These are phyloP conservation scores for Scomber scombrus DNA, from an alignment of 2,113 vertebrate species.

Conservation along the genomic window DNA sequence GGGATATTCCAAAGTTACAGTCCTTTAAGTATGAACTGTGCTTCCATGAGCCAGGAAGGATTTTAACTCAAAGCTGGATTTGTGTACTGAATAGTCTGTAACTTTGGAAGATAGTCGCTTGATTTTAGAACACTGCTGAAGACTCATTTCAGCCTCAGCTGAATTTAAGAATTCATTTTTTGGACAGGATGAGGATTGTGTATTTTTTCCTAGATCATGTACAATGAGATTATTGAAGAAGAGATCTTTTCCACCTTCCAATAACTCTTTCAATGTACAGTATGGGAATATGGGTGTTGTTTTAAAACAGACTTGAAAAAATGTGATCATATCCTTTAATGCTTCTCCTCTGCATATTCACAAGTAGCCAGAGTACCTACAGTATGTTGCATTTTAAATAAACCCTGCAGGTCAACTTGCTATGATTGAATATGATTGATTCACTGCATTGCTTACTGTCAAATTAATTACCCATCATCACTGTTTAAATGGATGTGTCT, in stretches of 20 bases:
- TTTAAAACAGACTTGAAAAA: no score
- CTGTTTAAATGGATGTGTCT: conserved; percentile 26
- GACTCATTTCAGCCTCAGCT: no score
- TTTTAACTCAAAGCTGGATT: background rate
- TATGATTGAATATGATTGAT: background rate
- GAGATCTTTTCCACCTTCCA: no score
- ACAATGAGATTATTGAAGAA: no score
- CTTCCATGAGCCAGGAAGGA: background rate
- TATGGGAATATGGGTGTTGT: no score
- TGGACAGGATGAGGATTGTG: no score
- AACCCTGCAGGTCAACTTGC: background rate
- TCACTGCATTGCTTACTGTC: conserved; percentile 1
- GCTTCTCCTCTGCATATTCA: background rate
- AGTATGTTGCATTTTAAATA: background rate
- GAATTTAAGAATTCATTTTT: no score
- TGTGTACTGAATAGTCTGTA: background rate
- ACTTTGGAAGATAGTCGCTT: no score
- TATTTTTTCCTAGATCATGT: no score
- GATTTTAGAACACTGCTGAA: no score
- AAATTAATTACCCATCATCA: conserved; percentile 2
- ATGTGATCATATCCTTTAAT: no score
- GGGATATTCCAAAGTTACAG: background rate
- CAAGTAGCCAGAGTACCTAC: background rate
- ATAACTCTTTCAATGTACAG: no score
- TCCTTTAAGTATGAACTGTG: background rate